Evolutionary conservation across 2,797 vertebrate genomes (phyloP).

Genomic region (Microctenopoma steveboyesi): DNA sequence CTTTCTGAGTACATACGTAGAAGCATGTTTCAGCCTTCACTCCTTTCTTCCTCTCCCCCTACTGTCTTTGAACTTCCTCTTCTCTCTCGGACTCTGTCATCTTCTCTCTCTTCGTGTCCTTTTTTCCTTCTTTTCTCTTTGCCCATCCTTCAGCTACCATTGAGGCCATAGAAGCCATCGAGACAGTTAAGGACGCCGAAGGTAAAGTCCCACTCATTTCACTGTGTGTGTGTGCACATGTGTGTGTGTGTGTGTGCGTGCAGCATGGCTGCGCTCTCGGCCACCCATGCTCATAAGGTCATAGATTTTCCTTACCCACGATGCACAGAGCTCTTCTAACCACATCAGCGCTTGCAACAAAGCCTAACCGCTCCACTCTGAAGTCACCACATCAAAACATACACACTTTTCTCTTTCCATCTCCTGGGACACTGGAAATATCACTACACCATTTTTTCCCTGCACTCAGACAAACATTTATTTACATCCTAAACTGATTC

Average conservation of each 20-base stretch:
- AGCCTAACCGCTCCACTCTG: constrained; percentile 32
- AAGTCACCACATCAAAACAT: constrained; percentile 46
- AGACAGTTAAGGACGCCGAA: constrained; percentile 83
- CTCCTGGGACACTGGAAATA: constrained; percentile 32
- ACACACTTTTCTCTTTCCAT: constrained; percentile 35
- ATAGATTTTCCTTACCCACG: constrained; percentile 64
- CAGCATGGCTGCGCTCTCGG: constrained; percentile 65
- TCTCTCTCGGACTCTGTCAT: constrained; percentile 46
- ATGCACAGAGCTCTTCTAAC: constrained; percentile 72
- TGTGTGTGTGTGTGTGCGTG: constrained; percentile 26
- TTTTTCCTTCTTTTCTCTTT: constrained; percentile 61
- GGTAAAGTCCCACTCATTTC: constrained; percentile 79
- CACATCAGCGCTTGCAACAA: constrained; percentile 48
- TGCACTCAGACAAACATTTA: constrained; percentile 9
- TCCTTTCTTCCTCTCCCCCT: constrained; percentile 57
- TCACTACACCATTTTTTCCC: neutral
- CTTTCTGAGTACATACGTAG: constrained; percentile 48
- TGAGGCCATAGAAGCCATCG: constrained; percentile 86
- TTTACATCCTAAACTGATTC: constrained; percentile 13
- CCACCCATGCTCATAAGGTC: constrained; percentile 67
- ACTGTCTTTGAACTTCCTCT: constrained; percentile 49
- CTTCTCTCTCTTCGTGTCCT: constrained; percentile 49
- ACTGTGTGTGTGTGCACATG: constrained; percentile 44
- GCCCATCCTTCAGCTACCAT: constrained; percentile 87
- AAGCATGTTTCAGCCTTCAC: constrained; percentile 80